Evolutionary conservation across 2,888 invertebrate species (phyloP).

Genomic region (Auanema freiburgensis): DNA sequence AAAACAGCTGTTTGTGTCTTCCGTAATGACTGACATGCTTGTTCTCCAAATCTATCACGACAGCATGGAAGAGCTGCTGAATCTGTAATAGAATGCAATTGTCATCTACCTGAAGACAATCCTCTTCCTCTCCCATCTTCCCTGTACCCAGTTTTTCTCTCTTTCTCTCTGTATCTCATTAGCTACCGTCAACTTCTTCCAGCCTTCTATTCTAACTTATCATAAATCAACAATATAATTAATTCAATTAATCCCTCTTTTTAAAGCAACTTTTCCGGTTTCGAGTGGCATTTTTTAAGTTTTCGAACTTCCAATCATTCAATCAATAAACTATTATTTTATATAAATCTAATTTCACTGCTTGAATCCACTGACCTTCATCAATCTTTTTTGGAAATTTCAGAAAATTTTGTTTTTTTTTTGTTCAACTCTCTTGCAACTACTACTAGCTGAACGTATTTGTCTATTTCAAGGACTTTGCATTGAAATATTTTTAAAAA

Average conservation of each 20-base stretch:
- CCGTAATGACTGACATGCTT: slow-evolving; percentile 45
- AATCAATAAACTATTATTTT: neutral
- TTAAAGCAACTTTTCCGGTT: neutral
- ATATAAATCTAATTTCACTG: neutral
- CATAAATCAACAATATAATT: no score
- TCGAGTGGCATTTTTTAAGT: neutral
- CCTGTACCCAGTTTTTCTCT: slow-evolving; percentile 5
- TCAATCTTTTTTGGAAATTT: neutral
- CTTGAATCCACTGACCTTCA: no score
- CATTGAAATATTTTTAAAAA: neutral
- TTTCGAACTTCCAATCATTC: neutral
- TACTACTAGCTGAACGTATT: neutral
- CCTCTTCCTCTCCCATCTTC: neutral
- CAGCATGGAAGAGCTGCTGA: slow-evolving; percentile 49
- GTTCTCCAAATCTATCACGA: slow-evolving; percentile 47
- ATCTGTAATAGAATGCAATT: slow-evolving; percentile 30
- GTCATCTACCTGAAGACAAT: neutral
- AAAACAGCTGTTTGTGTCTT: slow-evolving; percentile 45
- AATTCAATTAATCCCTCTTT: neutral
- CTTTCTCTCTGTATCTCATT: slow-evolving; percentile 12
- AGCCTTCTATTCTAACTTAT: neutral
- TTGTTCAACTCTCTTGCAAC: neutral
- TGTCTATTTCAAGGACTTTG: neutral
- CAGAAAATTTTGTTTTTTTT: neutral
- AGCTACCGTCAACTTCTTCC: slow-evolving; percentile 18